Evolutionary conservation across 2,797 vertebrate genomes (phyloP).

Genomic region (Anabacerthia variegaticeps): DNA sequence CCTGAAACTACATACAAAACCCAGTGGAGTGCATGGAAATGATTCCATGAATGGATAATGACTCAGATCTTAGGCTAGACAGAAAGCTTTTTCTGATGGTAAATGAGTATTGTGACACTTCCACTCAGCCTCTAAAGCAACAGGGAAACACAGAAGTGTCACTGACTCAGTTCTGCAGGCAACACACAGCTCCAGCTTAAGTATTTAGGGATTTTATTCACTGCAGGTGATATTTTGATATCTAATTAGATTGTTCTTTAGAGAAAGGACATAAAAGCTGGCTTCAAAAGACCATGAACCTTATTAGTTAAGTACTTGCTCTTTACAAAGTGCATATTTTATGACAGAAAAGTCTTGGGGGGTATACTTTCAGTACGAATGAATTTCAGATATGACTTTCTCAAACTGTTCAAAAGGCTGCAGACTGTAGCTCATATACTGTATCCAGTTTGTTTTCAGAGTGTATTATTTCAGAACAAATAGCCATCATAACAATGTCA

Average conservation of each 20-base stretch:
- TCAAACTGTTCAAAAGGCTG: slow-evolving; percentile 15
- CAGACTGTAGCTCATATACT: not conserved
- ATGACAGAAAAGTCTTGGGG: not conserved
- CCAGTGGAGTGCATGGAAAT: not conserved
- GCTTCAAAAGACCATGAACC: slow-evolving; percentile 33
- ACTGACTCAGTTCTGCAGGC: not conserved
- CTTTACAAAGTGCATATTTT: slow-evolving; percentile 25
- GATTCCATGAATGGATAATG: not conserved
- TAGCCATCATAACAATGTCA: not conserved
- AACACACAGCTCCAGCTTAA: not conserved
- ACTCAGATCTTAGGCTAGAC: not conserved
- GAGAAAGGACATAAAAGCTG: slow-evolving; percentile 36
- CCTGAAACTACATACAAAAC: not conserved
- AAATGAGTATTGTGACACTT: not conserved
- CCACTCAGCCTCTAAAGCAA: not conserved
- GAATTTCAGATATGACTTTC: slow-evolving; percentile 45
- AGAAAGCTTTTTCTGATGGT: not conserved
- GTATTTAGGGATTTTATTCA: slow-evolving; percentile 42
- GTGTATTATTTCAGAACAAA: slow-evolving; percentile 25
- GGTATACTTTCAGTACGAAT: not conserved
- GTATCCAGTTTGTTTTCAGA: not conserved
- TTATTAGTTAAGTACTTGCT: slow-evolving; percentile 32
- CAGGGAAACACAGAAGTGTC: not conserved
- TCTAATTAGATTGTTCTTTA: slow-evolving; percentile 55
- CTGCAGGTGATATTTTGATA: slow-evolving; percentile 52